Evolutionary conservation across 64 coral and sea anemone species (phyloP).

Genomic region (Stichodactyla helianthus): DNA sequence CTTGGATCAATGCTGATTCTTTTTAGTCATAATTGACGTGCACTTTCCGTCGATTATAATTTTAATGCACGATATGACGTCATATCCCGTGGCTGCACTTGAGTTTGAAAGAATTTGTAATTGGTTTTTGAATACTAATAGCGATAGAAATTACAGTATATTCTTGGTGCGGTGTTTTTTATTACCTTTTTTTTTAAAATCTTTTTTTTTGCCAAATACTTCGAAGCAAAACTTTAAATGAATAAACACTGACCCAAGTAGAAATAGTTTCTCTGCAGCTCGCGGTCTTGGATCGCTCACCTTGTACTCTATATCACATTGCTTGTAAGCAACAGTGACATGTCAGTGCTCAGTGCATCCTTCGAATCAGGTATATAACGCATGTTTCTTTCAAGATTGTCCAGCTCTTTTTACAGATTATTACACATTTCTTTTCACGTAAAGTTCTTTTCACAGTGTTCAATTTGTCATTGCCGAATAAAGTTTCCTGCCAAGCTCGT

Average conservation of each 20-base stretch:
- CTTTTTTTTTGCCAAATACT: too few species aligned
- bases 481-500: neutral
- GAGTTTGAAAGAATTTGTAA: neutral
- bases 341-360: neutral
- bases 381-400: neutral
- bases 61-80: neutral
- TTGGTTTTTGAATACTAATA: neutral
- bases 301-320: neutral
- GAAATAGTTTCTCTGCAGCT: neutral
- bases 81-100: neutral
- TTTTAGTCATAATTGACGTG: neutral
- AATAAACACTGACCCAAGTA: neutral
- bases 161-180: neutral
- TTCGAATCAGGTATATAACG: neutral
- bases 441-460: neutral
- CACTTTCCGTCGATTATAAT: neutral
- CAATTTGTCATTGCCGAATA: neutral
- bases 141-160: neutral
- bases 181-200: too few species aligned
- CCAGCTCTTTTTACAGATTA: conserved; percentile 5
- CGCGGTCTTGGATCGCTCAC: neutral
- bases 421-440: neutral
- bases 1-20: neutral
- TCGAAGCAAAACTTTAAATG: neutral
- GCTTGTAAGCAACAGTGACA: too few species aligned